phyloP scores from a whole-genome alignment of 1,140 invertebrate genomes.

The Drosophila erecta region DNA sequence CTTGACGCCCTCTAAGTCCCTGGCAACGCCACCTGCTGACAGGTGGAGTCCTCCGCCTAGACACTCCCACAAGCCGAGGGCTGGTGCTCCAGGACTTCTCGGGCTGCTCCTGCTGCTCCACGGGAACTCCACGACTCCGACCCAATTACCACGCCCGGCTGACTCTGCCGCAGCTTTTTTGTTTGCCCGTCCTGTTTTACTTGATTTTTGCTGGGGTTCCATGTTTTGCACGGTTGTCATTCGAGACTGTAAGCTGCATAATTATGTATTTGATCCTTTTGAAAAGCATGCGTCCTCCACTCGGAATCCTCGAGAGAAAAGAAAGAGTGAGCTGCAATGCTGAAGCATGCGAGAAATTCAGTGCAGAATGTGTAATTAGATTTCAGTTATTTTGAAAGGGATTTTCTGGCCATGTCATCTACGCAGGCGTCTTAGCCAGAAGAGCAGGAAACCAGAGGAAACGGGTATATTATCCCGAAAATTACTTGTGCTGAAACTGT shows the following conservation, averaged over 20 bases:
- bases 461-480: slow-evolving; percentile 26
- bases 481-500: slow-evolving; percentile 23
- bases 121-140: slow-evolving; percentile 45
- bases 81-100: not conserved
- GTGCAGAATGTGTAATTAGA: slow-evolving; percentile 41
- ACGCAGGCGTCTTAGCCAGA: slow-evolving; percentile 1
- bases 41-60: slow-evolving; percentile 32
- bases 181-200: slow-evolving; percentile 35
- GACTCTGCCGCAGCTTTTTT: slow-evolving; percentile 29
- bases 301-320: not conserved
- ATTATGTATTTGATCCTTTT: slow-evolving; percentile 53
- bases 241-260: slow-evolving; percentile 55
- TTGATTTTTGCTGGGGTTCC: slow-evolving; percentile 15
- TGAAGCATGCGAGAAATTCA: slow-evolving; percentile 8
- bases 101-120: slow-evolving; percentile 4
- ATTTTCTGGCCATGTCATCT: slow-evolving; percentile 9
- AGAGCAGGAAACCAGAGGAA: not conserved
- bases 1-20: slow-evolving; percentile 45
- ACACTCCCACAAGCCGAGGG: not conserved
- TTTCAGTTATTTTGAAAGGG: slow-evolving; percentile 29
- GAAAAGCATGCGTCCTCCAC: slow-evolving; percentile 22
- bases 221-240: slow-evolving; percentile 49
- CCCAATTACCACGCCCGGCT: slow-evolving; percentile 71
- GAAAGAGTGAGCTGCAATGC: slow-evolving; percentile 31
- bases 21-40: slow-evolving; percentile 59